Base-by-base conservation (phyloP, 2,797 vertebrate species). In the Mormyrops attenuatus region DNA sequence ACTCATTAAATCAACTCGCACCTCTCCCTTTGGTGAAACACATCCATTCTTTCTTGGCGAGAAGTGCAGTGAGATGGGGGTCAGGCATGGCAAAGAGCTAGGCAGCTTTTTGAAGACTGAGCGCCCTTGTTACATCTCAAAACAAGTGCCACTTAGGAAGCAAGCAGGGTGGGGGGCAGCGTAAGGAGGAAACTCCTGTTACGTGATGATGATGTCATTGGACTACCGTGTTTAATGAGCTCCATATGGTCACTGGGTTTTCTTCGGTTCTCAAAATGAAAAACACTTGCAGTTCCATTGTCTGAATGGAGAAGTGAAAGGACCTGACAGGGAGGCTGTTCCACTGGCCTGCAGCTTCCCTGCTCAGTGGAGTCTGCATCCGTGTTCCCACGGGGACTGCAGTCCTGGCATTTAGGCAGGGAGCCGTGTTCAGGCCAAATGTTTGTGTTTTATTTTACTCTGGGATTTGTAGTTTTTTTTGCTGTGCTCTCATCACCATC, bases 151-250 rank as follows among this genome's bases (percentile, higher is more conserved):
- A 88, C 90, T 80, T 93, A 91, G 89, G 87, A 57, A 90, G 89
- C 50, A 89, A 92, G 91, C 88, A 91, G 85, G 88, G 50, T 63
- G 80, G 38, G 60, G 90, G 91, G 26, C 69, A 89, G 93, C 91
- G 4, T 57, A 60, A 93, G 93, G 90, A 93, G 89, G 91, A 85
- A 89, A 91, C 90, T 94, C 90, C 90, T 89, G 92, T 94, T 93
- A 94, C 92, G 93, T 95, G 95, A 94, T 93, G 92, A 87, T 95
- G 94, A 96, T 94, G 94, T 95, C 94, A 95, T 92, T 89, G 88
- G 89, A 92, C 94, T 93, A 89, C 92, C 91, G 92, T 91, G 91
- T 93, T 92, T 94, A 91, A 96, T 95, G 47, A 91, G 89, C 87
- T 86, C 92, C 95, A 94, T 89, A 89, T 93, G 94, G 94, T 93